phyloP scores from a whole-genome alignment of 2,888 invertebrate species.

The Eupithecia tripunctaria region DNA sequence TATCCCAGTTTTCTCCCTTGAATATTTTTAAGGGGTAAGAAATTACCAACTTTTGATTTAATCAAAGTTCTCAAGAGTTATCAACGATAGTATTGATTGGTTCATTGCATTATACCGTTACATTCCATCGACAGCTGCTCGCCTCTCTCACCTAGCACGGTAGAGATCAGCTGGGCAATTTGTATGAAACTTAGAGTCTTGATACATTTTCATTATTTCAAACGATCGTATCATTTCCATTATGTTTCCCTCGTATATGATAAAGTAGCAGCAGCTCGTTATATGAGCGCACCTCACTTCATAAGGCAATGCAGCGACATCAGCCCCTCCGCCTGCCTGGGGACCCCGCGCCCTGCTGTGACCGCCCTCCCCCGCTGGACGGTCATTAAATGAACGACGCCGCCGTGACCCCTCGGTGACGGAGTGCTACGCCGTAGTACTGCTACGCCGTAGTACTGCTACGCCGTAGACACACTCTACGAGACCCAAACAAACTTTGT shows the following conservation, averaged over 20 bases:
- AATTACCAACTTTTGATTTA: neutral
- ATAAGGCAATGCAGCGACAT: constrained; percentile 14
- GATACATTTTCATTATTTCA: neutral
- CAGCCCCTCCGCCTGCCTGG: constrained; percentile 17
- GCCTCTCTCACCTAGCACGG: neutral
- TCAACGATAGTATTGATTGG: neutral
- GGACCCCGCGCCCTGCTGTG: constrained; percentile 1
- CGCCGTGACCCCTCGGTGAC: neutral
- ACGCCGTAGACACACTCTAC: constrained; percentile 4
- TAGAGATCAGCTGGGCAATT: neutral
- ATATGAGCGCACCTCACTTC: constrained; percentile 19
- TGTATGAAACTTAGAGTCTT: neutral
- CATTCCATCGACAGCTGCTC: neutral
- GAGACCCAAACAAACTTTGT: neutral
- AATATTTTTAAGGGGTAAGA: too few relatives aligned
- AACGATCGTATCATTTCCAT: neutral
- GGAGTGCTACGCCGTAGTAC: constrained; percentile 9
- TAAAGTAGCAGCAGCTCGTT: constrained; percentile 12
- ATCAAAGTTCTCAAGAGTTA: neutral
- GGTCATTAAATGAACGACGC: constrained; percentile 1
- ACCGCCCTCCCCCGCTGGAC: neutral
- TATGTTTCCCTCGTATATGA: neutral
- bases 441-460: constrained; percentile 6
- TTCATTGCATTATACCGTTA: neutral
- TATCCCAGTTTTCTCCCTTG: too few relatives aligned